Percentiles rank a stretch among this genome's conserved stretches.
phyloP scores from a whole-genome alignment of 64 coral and sea anemone genomes.

The Porites lutea region DNA sequence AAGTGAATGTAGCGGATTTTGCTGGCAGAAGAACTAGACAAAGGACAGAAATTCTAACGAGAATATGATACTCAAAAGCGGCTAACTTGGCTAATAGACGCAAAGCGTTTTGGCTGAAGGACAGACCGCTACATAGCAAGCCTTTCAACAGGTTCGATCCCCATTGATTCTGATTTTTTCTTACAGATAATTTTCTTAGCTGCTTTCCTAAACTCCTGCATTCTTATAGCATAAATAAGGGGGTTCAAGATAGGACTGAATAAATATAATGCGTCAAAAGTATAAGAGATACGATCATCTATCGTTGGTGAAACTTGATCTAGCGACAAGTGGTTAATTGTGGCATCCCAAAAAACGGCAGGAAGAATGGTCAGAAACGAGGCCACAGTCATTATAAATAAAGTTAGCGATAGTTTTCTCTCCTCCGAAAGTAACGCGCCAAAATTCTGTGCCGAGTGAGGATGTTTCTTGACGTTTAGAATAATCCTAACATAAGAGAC shows the following conservation, averaged over 20 bases:
- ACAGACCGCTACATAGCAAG: too few species aligned
- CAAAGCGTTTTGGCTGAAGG: too few species aligned
- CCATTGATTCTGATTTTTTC: background rate
- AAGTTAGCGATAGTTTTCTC: background rate
- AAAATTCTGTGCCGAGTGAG: background rate
- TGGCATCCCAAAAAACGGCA: background rate
- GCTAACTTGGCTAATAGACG: too few species aligned
- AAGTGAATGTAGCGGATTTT: too few species aligned
- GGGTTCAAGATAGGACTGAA: background rate
- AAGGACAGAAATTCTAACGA: too few species aligned
- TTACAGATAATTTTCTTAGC: background rate
- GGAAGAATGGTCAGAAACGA: constrained; percentile 11
- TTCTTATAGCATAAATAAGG: background rate
- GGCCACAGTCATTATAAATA: background rate
- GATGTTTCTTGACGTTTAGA: too few species aligned
- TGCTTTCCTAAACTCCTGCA: constrained; percentile 10
- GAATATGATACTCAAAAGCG: too few species aligned
- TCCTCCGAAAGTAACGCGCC: background rate
- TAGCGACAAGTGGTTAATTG: too few species aligned
- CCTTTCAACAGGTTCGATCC: background rate
- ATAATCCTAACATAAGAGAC: constrained; percentile 6
- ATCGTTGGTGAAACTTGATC: too few species aligned
- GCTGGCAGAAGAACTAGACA: too few species aligned
- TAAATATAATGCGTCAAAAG: background rate
- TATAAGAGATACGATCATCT: too few species aligned